Evolutionary conservation across 2,888 invertebrate genomes (phyloP).

Genomic region (Scaeva pyrastri): DNA sequence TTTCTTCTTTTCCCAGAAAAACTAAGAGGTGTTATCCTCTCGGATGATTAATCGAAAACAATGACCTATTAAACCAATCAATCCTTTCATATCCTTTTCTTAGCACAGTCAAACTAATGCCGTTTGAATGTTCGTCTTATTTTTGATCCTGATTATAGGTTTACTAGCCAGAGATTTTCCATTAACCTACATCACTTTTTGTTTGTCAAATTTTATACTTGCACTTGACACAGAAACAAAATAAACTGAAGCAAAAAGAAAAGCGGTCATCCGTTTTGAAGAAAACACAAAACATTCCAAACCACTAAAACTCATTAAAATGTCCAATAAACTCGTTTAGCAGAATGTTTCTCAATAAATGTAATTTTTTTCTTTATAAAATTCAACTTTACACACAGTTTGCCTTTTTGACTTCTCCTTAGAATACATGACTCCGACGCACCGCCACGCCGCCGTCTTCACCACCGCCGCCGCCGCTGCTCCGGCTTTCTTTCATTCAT

Average conservation of each 20-base stretch:
- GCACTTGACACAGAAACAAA: conserved; percentile 21
- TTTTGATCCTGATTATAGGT: too few species aligned
- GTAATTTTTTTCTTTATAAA: not conserved
- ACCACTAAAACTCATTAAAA: conserved; percentile 69
- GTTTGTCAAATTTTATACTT: not conserved
- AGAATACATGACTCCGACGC: conserved; percentile 22
- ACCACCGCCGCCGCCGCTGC: too few species aligned
- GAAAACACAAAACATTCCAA: not conserved
- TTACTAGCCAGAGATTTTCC: not conserved
- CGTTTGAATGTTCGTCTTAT: too few species aligned
- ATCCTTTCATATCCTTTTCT: too few species aligned
- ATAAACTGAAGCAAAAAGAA: not conserved
- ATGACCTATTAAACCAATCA: too few species aligned
- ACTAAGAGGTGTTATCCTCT: too few species aligned
- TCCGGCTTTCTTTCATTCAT: conserved; percentile 8
- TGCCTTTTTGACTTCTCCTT: not conserved
- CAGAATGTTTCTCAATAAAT: not conserved
- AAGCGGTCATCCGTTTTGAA: not conserved
- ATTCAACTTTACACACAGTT: conserved; percentile 9
- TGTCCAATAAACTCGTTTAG: conserved; percentile 49
- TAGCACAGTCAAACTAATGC: too few species aligned
- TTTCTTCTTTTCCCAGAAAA: too few species aligned
- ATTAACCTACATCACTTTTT: conserved; percentile 4
- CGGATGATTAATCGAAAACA: too few species aligned
- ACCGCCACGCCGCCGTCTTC: too few species aligned